Evolutionary conservation across 2,888 invertebrate species (phyloP), one percentile per base, ranked within the genome.

Genomic region (Cinara cedri): DNA sequence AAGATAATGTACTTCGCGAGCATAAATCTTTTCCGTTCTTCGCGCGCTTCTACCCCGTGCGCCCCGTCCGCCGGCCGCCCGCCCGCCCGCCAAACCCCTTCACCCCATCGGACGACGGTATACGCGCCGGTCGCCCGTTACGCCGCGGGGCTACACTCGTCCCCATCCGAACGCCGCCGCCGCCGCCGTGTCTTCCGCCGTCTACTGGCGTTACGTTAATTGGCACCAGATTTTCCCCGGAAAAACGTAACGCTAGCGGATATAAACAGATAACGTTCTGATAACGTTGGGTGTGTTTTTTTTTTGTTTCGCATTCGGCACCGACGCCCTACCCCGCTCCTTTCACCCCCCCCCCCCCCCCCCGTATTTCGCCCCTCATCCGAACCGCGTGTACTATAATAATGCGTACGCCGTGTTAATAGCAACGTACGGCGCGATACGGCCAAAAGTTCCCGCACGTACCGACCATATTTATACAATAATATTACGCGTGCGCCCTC

Each of bases 1-100:
- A 87, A 87, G 87, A 87, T 87, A 87, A 87, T 87, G 87, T 87
- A 87, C 87, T 87, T 87, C 86, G 85, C 86, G 85, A 84, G 86
- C 86, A 86, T 87, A 87, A 87, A 87, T 87, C 87, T 87, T 87
- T 78, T 78, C 78, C 68, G 78, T 78, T 78, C 42, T 78, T 68
- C 68, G 24, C 49, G 19, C 60, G 55, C 55, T 8, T 19, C 14
- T 71, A 14, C 71, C 70, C 26, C 51, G 11, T 26, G n/a, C 24
- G 26, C 21, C 34, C 34, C 34, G 34, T 6, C 34, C 34, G 6
- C 3, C 34, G 34, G 6, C 34, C 34, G 34, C 3, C 34, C 3
- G 34, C 6, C 3, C 34, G 34, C 34, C 3, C 34, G 34, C n/a
- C n/a, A n/a, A n/a, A n/a, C n/a, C n/a, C n/a, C n/a, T 6, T 68